phyloP scores from a whole-genome alignment of 2,113 vertebrate species.

The Amphiprion percula region DNA sequence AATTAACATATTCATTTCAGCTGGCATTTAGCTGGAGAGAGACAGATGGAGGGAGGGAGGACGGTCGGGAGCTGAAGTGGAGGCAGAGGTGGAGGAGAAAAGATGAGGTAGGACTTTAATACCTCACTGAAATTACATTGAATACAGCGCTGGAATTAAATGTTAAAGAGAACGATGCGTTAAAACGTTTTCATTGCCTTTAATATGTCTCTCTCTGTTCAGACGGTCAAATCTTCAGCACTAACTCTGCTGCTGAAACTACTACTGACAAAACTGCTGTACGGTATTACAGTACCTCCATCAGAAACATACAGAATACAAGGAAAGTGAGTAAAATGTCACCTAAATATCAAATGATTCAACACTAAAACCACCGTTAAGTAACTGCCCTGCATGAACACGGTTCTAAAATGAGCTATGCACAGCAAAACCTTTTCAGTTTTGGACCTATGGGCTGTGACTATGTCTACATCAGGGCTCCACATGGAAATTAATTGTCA shows the following conservation, averaged over 20 bases:
- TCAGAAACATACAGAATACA: too few relatives aligned
- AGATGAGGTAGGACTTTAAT: slow-evolving; percentile 57
- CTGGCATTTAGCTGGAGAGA: slow-evolving; percentile 62
- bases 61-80: neutral
- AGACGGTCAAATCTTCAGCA: neutral
- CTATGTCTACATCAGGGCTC: too few relatives aligned
- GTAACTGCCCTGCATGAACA: too few relatives aligned
- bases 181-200: slow-evolving; percentile 37
- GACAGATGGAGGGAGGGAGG: slow-evolving; percentile 55
- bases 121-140: slow-evolving; percentile 52
- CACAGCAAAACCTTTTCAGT: too few relatives aligned
- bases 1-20: slow-evolving; percentile 73
- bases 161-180: slow-evolving; percentile 2
- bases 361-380: too few relatives aligned
- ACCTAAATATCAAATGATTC: too few relatives aligned
- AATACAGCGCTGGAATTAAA: slow-evolving; percentile 40
- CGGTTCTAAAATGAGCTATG: too few relatives aligned
- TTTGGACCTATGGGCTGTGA: too few relatives aligned
- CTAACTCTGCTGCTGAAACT: neutral
- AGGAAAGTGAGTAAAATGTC: too few relatives aligned
- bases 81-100: slow-evolving; percentile 7
- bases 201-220: slow-evolving; percentile 7
- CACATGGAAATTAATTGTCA: too few relatives aligned
- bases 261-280: slow-evolving; percentile 1
- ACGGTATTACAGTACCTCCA: neutral